Percentiles rank a stretch among this genome's conserved stretches.
phyloP scores from a whole-genome alignment of 2,113 vertebrate genomes.

The Ardeotis arabs region DNA sequence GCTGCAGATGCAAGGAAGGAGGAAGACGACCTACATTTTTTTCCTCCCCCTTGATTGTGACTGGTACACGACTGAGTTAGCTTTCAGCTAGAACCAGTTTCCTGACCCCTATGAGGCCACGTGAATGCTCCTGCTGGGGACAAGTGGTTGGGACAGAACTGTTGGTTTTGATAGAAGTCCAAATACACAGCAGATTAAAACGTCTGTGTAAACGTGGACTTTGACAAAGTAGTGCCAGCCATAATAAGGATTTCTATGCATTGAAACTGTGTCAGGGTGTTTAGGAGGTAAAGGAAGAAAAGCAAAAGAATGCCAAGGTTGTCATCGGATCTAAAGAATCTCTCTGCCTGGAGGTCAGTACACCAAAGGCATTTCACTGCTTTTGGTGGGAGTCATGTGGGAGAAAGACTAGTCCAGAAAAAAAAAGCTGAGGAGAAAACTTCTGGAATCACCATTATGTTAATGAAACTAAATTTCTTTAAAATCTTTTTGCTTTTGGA shows the following conservation, averaged over 20 bases:
- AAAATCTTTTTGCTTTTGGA: background rate
- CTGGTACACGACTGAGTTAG: background rate
- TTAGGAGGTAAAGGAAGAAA: background rate
- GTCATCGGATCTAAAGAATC: background rate
- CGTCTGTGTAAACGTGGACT: background rate
- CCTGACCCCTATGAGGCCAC: background rate
- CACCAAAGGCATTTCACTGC: background rate
- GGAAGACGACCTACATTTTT: background rate
- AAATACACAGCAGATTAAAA: background rate
- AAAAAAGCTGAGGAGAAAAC: background rate
- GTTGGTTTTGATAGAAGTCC: background rate
- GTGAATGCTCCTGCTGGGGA: background rate
- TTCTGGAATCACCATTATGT: background rate
- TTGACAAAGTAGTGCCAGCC: background rate
- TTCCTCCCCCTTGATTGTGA: background rate
- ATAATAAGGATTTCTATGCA: background rate
- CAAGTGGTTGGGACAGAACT: background rate
- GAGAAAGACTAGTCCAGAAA: background rate
- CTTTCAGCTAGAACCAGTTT: background rate
- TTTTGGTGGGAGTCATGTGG: background rate
- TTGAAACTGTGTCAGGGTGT: background rate
- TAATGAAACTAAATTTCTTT: background rate
- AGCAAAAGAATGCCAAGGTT: background rate
- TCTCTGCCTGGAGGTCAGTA: background rate
- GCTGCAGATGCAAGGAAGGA: background rate